Evolutionary conservation across 2,797 vertebrate species (phyloP).

Genomic region (Halcyon leucocephala): DNA sequence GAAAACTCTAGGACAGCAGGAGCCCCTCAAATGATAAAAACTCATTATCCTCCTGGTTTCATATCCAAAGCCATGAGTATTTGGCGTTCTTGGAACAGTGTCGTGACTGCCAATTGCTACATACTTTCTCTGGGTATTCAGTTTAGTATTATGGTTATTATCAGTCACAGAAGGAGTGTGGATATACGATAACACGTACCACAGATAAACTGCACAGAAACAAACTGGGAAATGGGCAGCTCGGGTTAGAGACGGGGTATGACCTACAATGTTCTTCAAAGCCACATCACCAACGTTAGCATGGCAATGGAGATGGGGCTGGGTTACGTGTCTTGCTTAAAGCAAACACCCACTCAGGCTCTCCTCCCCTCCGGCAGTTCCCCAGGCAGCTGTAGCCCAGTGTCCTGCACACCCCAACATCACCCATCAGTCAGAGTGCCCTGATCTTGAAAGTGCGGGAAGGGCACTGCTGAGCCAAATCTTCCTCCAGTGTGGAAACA

Average conservation of each 20-base stretch:
- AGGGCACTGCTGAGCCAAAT: not conserved
- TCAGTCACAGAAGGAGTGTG: not conserved
- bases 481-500: not conserved
- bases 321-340: not conserved
- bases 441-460: not conserved
- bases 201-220: not conserved
- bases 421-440: not conserved
- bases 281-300: accelerated
- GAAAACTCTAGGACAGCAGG: not conserved
- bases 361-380: not conserved
- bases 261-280: not conserved
- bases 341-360: not conserved
- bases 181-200: not conserved
- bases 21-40: not conserved
- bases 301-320: not conserved
- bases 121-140: not conserved
- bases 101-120: not conserved
- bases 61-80: not conserved
- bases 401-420: not conserved
- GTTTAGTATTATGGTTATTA: not conserved
- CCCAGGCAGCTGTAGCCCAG: not conserved
- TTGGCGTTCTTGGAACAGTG: not conserved
- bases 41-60: not conserved
- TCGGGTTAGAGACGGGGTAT: not conserved
- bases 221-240: not conserved